Conservation (phyloP, 2,888 invertebrate species). For the Latheticus oryzae region DNA sequence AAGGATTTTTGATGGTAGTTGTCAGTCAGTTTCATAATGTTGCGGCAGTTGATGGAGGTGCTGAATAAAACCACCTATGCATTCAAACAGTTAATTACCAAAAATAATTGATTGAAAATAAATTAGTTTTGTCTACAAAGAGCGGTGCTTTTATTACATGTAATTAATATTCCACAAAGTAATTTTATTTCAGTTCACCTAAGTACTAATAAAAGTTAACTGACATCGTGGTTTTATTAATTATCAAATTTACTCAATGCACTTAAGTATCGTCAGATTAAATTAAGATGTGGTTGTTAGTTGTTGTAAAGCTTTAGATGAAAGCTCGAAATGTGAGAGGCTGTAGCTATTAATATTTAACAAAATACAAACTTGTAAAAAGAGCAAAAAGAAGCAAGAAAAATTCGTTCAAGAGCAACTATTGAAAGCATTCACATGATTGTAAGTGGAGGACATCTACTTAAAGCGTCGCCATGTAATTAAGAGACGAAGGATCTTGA, state of each 20-base stretch:
- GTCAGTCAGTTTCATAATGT: slow-evolving; percentile 20
- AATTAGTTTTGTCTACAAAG: slow-evolving; percentile 39
- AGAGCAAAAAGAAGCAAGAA: slow-evolving; percentile 2
- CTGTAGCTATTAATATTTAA: too few relatives aligned
- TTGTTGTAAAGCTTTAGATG: too few relatives aligned
- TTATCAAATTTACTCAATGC: slow-evolving; percentile 4
- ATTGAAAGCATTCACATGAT: slow-evolving; percentile 26
- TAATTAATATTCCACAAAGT: slow-evolving; percentile 34
- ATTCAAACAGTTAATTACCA: slow-evolving; percentile 30
- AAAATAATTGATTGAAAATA: slow-evolving; percentile 36
- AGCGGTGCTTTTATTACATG: slow-evolving; percentile 32
- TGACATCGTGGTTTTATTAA: slow-evolving; percentile 25
- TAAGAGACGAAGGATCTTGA: slow-evolving; percentile 38
- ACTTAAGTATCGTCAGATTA: too few relatives aligned
- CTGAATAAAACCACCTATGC: slow-evolving; percentile 26
- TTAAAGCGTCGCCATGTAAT: slow-evolving; percentile 40
- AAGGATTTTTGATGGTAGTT: slow-evolving; percentile 21
- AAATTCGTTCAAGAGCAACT: slow-evolving; percentile 24
- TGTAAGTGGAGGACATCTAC: slow-evolving; percentile 32
- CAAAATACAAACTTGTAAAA: too few relatives aligned
- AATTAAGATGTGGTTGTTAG: too few relatives aligned
- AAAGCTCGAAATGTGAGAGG: too few relatives aligned
- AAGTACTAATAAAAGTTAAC: slow-evolving; percentile 17
- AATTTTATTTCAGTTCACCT: slow-evolving; percentile 22
- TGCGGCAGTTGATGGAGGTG: slow-evolving; percentile 20